A percentile compares a stretch with the other conserved stretches of the same genome.
Evolutionary conservation across 1,140 invertebrate genomes (phyloP).

Genomic region (Neodiprion virginianus): DNA sequence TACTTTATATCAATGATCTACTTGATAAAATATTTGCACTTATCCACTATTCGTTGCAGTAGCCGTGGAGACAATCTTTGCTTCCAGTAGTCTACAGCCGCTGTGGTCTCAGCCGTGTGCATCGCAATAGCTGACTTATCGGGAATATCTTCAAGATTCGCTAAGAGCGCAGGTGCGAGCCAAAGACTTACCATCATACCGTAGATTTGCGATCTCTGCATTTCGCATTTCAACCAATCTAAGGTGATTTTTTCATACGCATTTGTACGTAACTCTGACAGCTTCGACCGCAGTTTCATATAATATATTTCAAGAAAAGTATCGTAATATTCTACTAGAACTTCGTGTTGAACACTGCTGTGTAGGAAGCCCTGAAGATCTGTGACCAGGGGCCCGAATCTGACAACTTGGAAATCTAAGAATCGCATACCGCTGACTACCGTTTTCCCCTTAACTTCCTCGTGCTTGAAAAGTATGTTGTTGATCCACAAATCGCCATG

Average conservation of each 20-base stretch:
- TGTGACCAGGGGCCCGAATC: background rate
- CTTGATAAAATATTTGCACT: slow-evolving; percentile 1
- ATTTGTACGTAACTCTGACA: background rate
- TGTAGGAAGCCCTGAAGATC: background rate
- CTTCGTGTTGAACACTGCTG: background rate
- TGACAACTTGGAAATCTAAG: background rate
- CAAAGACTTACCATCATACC: background rate
- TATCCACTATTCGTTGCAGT: background rate
- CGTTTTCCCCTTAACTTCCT: background rate
- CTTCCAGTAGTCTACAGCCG: background rate
- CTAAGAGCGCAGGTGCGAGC: background rate
- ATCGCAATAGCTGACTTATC: background rate
- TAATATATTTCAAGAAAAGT: background rate
- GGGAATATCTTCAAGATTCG: background rate
- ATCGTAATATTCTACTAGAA: background rate
- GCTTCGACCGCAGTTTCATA: background rate
- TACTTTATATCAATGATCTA: background rate
- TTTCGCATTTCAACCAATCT: background rate
- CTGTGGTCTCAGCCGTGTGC: background rate
- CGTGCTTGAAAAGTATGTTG: background rate
- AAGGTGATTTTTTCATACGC: background rate
- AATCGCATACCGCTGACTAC: background rate
- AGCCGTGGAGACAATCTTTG: background rate
- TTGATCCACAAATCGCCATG: background rate
- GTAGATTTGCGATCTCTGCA: background rate